Base-by-base conservation (phyloP, 2,113 vertebrate genomes). In the Gobius niger region DNA sequence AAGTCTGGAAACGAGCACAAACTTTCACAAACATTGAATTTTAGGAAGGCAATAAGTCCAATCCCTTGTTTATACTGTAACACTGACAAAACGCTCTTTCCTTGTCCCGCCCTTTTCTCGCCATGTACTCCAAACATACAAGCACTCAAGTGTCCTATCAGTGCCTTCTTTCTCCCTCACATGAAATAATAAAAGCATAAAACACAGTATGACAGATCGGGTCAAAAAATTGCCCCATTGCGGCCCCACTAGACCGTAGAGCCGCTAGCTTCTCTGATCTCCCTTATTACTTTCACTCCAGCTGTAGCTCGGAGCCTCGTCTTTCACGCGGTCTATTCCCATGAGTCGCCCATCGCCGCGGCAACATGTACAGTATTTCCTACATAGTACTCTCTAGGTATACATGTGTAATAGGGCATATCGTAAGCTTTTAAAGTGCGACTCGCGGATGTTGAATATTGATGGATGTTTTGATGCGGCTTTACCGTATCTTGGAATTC, bases 311-410 rank as follows among this genome's bases (percentile, higher is more conserved):
- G 44, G 65, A 73, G 78, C 63, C 75, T 74, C 67, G 56, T 49
- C 24, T 68, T 87, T 88, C 50, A 78, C 50, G 75, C 67, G 76
- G 16, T 24, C 9, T 81, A 82, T 70, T 87, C 75, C 82, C 81
- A 78, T 68, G 67, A 74, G 82, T 84, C 70, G 73, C 10, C 18
- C 40, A 81, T 89, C 82, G 82, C 84, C 71, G 68, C 75, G 68
- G 81, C 77, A 86, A 88, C 82, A 71, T 73, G 66, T 34, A 56
- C 73, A 75, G 9, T 82, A 72, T 79, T 51, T 67, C 77, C 74
- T 84, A 84, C 59, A 79, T 63, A 74, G 54, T 34, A 34, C 24
- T 68, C 74, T 72, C 56, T 77, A 15, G 54, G 54, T 40, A 7
- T 13, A 57, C 24, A 0, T 14, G 68, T 66, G 74, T 63, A 70